Conservation (phyloP, 2,797 vertebrate species). For the Ataeniobius toweri region DNA sequence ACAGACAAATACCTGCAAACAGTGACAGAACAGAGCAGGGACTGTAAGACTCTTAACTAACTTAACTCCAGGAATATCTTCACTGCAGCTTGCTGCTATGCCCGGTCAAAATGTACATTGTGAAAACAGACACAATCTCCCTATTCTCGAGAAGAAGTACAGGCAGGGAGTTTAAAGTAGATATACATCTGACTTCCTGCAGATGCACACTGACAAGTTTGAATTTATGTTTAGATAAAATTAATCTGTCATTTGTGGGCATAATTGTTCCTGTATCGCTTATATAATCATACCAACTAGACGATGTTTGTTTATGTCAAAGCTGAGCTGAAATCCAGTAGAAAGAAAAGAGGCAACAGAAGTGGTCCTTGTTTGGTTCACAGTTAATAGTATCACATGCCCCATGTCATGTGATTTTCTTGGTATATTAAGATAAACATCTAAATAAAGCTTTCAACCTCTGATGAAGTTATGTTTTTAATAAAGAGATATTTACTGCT, state of each 20-base stretch:
- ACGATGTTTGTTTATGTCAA: conserved; percentile 19
- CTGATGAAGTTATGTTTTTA: conserved; percentile 2
- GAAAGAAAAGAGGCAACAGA: conserved; percentile 48
- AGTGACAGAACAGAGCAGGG: conserved; percentile 14
- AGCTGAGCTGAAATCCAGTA: conserved; percentile 15
- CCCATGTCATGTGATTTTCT: conserved; percentile 66
- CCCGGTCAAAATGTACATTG: conserved; percentile 18
- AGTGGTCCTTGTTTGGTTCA: conserved; percentile 49
- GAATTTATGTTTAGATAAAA: conserved; percentile 1
- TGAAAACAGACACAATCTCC: conserved; percentile 3
- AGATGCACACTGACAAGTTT: conserved; percentile 5
- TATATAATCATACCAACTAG: background rate
- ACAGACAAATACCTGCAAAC: conserved; percentile 1
- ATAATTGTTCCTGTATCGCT: background rate
- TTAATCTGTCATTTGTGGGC: background rate
- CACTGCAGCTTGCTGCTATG: conserved; percentile 19
- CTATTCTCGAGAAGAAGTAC: conserved; percentile 3
- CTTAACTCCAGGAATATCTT: conserved; percentile 25
- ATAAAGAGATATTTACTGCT: background rate
- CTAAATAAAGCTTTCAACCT: conserved; percentile 33
- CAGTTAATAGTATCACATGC: conserved; percentile 66
- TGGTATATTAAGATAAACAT: conserved; percentile 45
- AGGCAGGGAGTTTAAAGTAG: background rate
- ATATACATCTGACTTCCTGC: conserved; percentile 8
- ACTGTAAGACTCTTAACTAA: conserved; percentile 12